Evolutionary conservation across 2,113 vertebrate genomes (phyloP).

Genomic region (Sorex fumeus): DNA sequence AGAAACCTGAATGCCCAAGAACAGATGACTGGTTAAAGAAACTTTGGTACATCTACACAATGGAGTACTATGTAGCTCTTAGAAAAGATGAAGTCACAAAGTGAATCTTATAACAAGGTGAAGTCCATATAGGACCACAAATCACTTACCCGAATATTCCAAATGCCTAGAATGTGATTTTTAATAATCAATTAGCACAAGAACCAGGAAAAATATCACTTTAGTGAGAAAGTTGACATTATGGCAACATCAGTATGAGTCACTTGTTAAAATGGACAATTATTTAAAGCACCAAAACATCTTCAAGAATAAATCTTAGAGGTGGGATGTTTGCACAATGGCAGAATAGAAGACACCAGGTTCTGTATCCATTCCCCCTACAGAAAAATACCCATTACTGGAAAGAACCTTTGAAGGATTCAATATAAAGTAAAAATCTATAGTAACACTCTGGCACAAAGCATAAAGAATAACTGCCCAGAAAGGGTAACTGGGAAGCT

Average conservation of each 20-base stretch:
- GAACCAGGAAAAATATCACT: constrained; percentile 12
- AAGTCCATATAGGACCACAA: too few species aligned
- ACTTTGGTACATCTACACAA: too few species aligned
- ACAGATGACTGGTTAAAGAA: too few species aligned
- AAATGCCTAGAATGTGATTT: not conserved
- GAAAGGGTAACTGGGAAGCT: not conserved
- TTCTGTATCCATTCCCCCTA: not conserved
- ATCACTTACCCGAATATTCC: not conserved
- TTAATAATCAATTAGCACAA: not conserved
- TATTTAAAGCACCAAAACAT: not conserved
- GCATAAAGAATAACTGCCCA: not conserved
- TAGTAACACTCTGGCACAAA: not conserved
- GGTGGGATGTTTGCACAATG: not conserved
- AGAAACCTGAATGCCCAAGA: too few species aligned
- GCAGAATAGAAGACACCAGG: not conserved
- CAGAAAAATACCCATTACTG: too few species aligned
- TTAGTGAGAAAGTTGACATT: not conserved
- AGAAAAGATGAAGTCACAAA: too few species aligned
- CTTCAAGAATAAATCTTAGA: not conserved
- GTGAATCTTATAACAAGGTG: too few species aligned
- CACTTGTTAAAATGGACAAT: not conserved
- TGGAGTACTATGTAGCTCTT: too few species aligned
- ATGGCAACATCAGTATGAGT: not conserved
- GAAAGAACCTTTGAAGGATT: not conserved
- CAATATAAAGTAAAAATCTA: not conserved